phyloP scores from a whole-genome alignment of 2,797 vertebrate species.

The Heliangelus exortis region DNA sequence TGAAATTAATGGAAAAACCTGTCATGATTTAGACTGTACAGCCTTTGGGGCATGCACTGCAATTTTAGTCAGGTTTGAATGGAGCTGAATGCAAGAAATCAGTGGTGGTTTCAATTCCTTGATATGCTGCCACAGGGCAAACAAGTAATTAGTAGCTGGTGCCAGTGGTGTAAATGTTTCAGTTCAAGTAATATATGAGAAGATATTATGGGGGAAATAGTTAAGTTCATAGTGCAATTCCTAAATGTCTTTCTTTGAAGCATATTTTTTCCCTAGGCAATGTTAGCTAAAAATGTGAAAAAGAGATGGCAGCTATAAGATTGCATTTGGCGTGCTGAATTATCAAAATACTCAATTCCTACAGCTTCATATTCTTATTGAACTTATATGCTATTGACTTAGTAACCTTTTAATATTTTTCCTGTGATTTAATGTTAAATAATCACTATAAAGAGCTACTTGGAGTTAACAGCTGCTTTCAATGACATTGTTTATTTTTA shows the following conservation, averaged over 20 bases:
- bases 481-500: slow-evolving; percentile 1
- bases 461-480: not conserved
- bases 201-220: not conserved
- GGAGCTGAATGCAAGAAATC: rapidly evolving
- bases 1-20: not conserved
- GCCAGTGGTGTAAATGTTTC: not conserved
- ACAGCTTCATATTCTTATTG: not conserved
- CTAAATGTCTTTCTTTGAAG: not conserved
- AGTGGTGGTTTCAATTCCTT: not conserved
- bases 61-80: not conserved
- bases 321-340: not conserved
- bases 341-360: not conserved
- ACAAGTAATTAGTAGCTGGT: not conserved
- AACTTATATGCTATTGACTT: not conserved
- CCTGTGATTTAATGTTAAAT: slow-evolving; percentile 27
- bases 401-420: slow-evolving; percentile 27
- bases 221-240: not conserved
- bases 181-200: not conserved
- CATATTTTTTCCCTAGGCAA: not conserved
- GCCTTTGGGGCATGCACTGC: not conserved
- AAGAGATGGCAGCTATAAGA: not conserved
- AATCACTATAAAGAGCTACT: slow-evolving; percentile 1
- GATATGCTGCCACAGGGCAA: not conserved
- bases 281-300: not conserved
- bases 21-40: not conserved